phyloP scores from a whole-genome alignment of 1,140 invertebrate species.

The Eciton burchellii region DNA sequence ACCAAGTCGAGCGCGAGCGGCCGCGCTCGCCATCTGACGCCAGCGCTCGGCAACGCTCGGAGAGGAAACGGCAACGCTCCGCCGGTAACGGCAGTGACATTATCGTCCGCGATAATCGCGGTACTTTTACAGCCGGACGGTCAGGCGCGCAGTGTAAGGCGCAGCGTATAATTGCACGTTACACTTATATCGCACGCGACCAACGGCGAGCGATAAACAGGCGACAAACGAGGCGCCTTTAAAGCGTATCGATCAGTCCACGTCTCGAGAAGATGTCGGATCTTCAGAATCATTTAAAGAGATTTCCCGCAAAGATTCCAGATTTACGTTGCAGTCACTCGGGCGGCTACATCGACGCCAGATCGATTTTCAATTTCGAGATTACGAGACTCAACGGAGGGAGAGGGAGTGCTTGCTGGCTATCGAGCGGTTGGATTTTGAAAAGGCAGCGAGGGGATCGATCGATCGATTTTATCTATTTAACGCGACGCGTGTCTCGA shows the following conservation, averaged over 20 bases:
- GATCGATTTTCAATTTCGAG: no score
- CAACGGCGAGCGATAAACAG: not conserved
- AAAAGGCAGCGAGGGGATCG: no score
- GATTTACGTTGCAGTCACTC: not conserved
- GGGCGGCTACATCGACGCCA: no score
- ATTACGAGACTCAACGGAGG: no score
- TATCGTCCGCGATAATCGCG: not conserved
- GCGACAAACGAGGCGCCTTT: not conserved
- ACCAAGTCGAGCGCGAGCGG: slow-evolving; percentile 35
- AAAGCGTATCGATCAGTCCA: not conserved
- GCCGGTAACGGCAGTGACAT: slow-evolving; percentile 53
- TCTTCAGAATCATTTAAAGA: no score
- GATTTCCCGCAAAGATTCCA: not conserved
- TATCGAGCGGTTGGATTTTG: no score
- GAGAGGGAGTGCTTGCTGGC: no score
- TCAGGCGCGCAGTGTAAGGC: no score
- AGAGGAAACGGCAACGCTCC: slow-evolving; percentile 40
- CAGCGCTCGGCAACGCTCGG: slow-evolving; percentile 9
- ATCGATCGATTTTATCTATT: no score
- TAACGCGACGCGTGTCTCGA: not conserved
- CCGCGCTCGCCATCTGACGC: slow-evolving; percentile 72
- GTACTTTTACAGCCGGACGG: no score
- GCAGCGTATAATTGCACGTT: not conserved
- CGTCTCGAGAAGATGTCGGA: no score
- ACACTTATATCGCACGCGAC: not conserved